Base-by-base conservation (phyloP, 2,113 vertebrate species). In the Butorides virescens region DNA sequence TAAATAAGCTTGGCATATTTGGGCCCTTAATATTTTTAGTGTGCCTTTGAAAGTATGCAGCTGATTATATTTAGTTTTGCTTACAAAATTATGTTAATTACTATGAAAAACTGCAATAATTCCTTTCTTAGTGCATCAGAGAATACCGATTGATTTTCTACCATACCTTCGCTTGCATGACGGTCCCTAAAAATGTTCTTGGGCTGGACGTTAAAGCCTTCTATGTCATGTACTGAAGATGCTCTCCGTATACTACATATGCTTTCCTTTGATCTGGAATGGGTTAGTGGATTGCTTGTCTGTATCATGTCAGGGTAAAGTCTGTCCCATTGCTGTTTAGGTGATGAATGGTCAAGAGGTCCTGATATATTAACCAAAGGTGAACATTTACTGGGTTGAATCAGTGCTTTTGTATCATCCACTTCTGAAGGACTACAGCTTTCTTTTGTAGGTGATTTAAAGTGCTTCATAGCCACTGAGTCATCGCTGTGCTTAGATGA, bases 181-280 rank as follows among this genome's bases (percentile, higher is more conserved):
- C 99, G 98, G 90, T 99, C 99, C 97, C 99, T 98, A 97, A 99
- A 99, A 85, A 98, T 37, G 27, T 96, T 98, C 97, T 99, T 99
- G 95, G 98, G 98, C 77, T 99, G 99, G 90, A 98, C 93, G 71
- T 95, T 98, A 96, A 99, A 99, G 90, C 98, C 99, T 98, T 99
- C 99, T 74, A 99, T 99, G 92, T 99, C 99, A 55, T 99, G 99
- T 81, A 99, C 99, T 3, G 99, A 99, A 62, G 99, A 99, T 2
- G 99, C 99, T 86, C 99, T 98, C 88, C 99, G 98, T 97, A 99
- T 98, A 87, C 99, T 99, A 94, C 98, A 99, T 95, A 99, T 81
- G 94, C 99, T 99, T 96, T 99, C 99, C 96, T 98, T 99, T 25
- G 99, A 99, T 93, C 98, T 98, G 95, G 99, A 98, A 92, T 99